Evolutionary conservation across 2,113 vertebrate species (phyloP).

Genomic region (Danio rerio): DNA sequence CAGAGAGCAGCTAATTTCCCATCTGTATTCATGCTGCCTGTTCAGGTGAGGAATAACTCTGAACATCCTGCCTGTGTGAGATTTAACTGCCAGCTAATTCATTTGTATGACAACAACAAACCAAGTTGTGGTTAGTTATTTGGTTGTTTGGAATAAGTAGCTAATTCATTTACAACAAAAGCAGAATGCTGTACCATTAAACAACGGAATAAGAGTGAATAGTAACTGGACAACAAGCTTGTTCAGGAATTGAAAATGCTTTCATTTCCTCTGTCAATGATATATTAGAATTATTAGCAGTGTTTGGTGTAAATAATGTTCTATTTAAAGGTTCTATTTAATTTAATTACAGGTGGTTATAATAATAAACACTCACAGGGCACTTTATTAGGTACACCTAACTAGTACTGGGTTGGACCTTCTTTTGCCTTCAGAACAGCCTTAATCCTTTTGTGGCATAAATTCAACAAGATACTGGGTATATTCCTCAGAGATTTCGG

Average conservation of each 20-base stretch:
- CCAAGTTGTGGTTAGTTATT: background rate
- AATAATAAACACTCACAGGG: too few relatives aligned
- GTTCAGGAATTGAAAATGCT: background rate
- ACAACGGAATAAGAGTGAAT: background rate
- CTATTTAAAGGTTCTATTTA: too few relatives aligned
- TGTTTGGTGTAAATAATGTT: too few relatives aligned
- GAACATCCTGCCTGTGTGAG: background rate
- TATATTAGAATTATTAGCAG: background rate
- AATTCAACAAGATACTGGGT: too few relatives aligned
- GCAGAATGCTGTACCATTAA: background rate
- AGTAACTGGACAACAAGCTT: background rate
- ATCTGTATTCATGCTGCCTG: conserved; percentile 49
- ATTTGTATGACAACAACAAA: background rate
- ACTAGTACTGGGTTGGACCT: too few relatives aligned
- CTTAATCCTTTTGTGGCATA: too few relatives aligned
- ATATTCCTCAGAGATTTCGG: too few relatives aligned
- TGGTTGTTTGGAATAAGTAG: background rate
- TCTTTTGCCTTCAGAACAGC: too few relatives aligned
- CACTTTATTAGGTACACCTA: too few relatives aligned
- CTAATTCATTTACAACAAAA: background rate
- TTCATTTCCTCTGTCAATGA: background rate
- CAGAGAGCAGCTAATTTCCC: conserved; percentile 51
- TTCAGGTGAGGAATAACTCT: conserved; percentile 4
- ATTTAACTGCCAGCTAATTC: conserved; percentile 11
- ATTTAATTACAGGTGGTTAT: too few relatives aligned